Conservation (phyloP, 2,113 vertebrate species). For the Pseudonaja textilis region DNA sequence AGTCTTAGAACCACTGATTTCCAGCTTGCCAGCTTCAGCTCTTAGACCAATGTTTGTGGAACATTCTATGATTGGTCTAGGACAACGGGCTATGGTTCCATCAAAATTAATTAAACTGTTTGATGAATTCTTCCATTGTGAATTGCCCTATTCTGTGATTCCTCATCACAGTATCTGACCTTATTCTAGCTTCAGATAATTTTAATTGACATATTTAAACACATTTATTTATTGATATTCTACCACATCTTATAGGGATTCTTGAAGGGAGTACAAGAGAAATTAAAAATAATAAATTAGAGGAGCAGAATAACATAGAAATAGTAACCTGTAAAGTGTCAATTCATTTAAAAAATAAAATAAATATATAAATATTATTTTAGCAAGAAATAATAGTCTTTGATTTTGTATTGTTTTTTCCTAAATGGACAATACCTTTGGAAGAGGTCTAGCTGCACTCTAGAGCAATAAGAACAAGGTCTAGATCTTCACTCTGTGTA, state of each 20-base stretch:
- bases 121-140: too few relatives aligned
- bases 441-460: neutral
- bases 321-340: neutral
- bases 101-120: too few relatives aligned
- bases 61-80: too few relatives aligned
- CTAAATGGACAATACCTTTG: neutral
- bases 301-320: neutral
- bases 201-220: neutral
- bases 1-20: too few relatives aligned
- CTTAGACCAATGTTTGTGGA: too few relatives aligned
- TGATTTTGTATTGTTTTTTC: neutral
- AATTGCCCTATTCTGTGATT: too few relatives aligned
- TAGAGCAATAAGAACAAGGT: neutral
- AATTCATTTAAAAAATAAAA: neutral
- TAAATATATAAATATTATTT: neutral
- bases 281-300: neutral
- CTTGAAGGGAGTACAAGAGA: neutral
- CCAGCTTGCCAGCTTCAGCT: too few relatives aligned
- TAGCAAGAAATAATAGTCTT: neutral
- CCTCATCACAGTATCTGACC: too few relatives aligned
- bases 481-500: neutral
- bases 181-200: neutral
- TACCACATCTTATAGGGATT: neutral
- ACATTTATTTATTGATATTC: neutral
- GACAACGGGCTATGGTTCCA: too few relatives aligned